These are phyloP conservation scores for Mionectes macconnelli DNA, from an alignment of 2,113 vertebrate genomes.

Conservation along the genomic window DNA sequence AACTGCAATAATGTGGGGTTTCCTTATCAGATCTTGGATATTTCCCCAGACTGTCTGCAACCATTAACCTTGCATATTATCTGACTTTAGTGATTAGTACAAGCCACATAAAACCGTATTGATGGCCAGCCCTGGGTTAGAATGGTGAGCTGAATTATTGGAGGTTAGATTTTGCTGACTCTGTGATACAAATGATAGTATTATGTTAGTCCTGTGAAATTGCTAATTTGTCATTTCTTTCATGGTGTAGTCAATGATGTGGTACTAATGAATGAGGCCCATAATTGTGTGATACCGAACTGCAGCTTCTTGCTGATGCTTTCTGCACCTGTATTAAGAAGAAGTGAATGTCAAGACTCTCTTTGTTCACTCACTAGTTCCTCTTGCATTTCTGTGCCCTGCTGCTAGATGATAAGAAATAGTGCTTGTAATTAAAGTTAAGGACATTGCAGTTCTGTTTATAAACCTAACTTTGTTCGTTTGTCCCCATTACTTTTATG, in stretches of 20 bases:
- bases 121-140: constrained; percentile 73
- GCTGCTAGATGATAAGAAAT: neutral
- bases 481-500: neutral
- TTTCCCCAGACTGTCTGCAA: constrained; percentile 77
- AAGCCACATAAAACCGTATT: constrained; percentile 79
- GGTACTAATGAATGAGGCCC: constrained; percentile 74
- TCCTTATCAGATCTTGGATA: constrained; percentile 86
- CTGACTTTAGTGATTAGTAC: constrained; percentile 86
- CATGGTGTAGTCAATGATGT: constrained; percentile 74
- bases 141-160: constrained; percentile 77
- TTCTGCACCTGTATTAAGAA: neutral
- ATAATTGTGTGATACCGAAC: constrained; percentile 41
- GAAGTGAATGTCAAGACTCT: neutral
- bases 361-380: constrained; percentile 59
- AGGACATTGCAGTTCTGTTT: neutral
- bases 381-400: neutral
- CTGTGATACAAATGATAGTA: constrained; percentile 83
- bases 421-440: neutral
- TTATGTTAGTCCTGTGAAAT: constrained; percentile 72
- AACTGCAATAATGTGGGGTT: constrained; percentile 72
- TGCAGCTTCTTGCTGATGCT: constrained; percentile 43
- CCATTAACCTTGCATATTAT: constrained; percentile 88
- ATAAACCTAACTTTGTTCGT: neutral
- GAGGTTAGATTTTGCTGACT: constrained; percentile 83
- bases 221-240: constrained; percentile 86